A percentile compares a stretch with the other conserved stretches of the same genome.
Conservation (phyloP, 2,113 vertebrate genomes). For the Australoheros scitulus region DNA sequence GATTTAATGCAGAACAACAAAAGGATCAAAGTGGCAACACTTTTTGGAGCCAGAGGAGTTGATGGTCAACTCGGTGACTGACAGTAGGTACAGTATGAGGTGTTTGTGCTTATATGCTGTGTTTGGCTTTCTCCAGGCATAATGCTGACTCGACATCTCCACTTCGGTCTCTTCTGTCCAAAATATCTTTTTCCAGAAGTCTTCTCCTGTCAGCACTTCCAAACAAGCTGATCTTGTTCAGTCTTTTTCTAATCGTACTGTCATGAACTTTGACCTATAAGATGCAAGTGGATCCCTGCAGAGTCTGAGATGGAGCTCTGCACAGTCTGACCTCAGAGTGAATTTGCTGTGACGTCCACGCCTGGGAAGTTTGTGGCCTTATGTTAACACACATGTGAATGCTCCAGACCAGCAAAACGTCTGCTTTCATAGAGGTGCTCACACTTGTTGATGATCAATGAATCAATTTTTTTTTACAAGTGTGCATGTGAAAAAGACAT, state of each 20-base stretch:
- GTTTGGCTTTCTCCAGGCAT: background rate
- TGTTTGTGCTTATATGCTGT: background rate
- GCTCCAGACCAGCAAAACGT: background rate
- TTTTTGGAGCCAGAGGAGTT: background rate
- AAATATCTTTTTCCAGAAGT: background rate
- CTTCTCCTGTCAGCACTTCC: too few species aligned
- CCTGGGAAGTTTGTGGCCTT: background rate
- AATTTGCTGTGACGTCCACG: too few species aligned
- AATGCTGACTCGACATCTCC: background rate
- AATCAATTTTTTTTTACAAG: too few species aligned
- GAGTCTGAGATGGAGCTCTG: background rate
- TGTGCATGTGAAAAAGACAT: too few species aligned
- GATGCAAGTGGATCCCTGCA: too few species aligned
- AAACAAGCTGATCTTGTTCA: too few species aligned
- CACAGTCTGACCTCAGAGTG: too few species aligned
- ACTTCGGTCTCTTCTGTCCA: too few species aligned
- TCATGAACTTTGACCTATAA: too few species aligned
- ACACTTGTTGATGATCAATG: background rate
- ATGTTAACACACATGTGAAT: background rate
- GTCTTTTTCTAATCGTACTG: too few species aligned
- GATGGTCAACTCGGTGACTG: background rate
- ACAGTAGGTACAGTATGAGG: background rate
- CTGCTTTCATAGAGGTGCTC: background rate
- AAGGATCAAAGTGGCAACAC: background rate
- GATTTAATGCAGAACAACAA: background rate